These are phyloP conservation scores for Bombus confusus DNA, from an alignment of 1,140 invertebrate species.

Conservation along the genomic window DNA sequence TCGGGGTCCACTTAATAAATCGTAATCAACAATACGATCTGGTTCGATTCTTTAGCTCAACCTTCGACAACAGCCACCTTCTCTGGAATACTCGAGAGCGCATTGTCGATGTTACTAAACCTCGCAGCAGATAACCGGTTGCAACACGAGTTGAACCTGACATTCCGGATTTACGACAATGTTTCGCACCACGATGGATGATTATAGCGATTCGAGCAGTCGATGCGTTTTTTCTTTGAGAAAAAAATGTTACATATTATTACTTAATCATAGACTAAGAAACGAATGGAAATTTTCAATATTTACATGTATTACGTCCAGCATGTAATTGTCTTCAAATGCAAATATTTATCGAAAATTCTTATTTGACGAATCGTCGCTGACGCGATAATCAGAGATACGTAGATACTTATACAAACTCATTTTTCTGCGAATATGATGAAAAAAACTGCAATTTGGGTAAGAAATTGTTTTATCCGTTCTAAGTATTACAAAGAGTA, in stretches of 20 bases:
- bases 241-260: background rate
- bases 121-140: conserved; percentile 2
- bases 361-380: background rate
- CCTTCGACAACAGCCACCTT: background rate
- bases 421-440: too few species aligned
- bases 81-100: background rate
- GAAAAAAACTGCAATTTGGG: too few species aligned
- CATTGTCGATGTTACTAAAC: conserved; percentile 3
- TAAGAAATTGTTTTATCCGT: too few species aligned
- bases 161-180: conserved; percentile 14
- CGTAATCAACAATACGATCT: background rate
- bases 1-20: background rate
- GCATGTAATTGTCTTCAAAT: background rate
- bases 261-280: background rate
- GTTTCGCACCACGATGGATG: background rate
- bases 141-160: conserved; percentile 20
- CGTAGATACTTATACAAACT: too few species aligned
- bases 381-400: too few species aligned
- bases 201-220: background rate
- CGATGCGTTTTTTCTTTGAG: background rate
- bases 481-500: too few species aligned
- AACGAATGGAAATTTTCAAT: background rate
- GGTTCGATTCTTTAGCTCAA: background rate
- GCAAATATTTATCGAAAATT: background rate
- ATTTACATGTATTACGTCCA: background rate